Base-by-base conservation (phyloP, 2,888 invertebrate genomes). In the Villa cingulata region DNA sequence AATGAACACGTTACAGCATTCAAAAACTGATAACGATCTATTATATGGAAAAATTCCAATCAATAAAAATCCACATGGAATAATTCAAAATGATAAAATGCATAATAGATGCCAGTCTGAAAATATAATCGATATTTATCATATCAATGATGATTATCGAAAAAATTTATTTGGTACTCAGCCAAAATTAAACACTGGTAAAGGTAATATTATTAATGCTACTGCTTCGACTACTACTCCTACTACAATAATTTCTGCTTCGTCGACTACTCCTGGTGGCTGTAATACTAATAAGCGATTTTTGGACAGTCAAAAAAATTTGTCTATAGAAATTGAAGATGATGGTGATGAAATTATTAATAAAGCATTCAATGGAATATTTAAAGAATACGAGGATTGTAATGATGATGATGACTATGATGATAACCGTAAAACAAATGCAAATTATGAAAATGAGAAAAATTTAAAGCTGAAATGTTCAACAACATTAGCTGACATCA, bases 351-450 rank as follows among this genome's bases (percentile, higher is more conserved):
- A 57, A 32, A 60, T 68, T 46, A 65, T 68, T 4, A 64, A 66
- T 47, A 61, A 61, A 14, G 66, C 66, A 12, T 68, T 67, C 39
- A 64, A 64, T 45, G 68, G 60, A 45, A 65, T 65, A 23, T 66
- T 68, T 27, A 41, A 45, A 39, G 46, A 48, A 16, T 43, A 50
- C 7, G 44, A 48, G n/a, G 32, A 48, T 27, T 36, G 48, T 16
- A 44, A 41, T 23, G 32, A 49, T 29, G 36, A 36, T 32, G 29
- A 32, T 12, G 29, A 32, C 2, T 9, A 32, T 32, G 6, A 32
- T 32, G 3, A 32, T 32, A 27, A 41, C 14, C 19, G 43, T 20
- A 17, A 37, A 12, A 43, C 6, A n/a, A 23, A 39, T 29, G 37
- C 37, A 19, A 39, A 48, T 29, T 37, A 38, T 5, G 27, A 44